phyloP scores from a whole-genome alignment of 1,140 invertebrate genomes.

The Macrosteles quadrilineatus region DNA sequence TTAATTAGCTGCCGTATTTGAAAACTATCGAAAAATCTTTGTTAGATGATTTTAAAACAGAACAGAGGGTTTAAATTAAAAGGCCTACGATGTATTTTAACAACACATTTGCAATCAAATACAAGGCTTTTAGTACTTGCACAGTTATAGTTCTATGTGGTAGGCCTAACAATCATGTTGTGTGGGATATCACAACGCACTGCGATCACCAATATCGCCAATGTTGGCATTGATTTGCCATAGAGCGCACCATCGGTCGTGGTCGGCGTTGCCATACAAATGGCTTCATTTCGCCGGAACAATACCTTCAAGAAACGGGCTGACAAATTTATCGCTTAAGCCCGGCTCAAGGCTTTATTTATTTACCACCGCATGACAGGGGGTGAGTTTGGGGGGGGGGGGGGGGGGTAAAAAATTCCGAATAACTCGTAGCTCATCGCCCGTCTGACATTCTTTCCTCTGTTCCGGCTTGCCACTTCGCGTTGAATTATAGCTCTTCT shows the following conservation, averaged over 20 bases:
- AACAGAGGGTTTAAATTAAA: too few relatives aligned
- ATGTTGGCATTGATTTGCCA: not conserved
- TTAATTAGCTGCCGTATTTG: too few relatives aligned
- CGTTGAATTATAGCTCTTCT: slow-evolving; percentile 19
- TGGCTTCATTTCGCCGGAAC: slow-evolving; percentile 21
- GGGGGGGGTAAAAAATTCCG: slow-evolving; percentile 9
- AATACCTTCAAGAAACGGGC: slow-evolving; percentile 18
- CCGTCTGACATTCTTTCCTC: not conserved
- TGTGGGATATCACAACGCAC: not conserved
- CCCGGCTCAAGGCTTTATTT: slow-evolving; percentile 10
- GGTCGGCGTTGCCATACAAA: slow-evolving; percentile 4
- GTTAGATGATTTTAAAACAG: too few relatives aligned
- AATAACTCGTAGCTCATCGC: slow-evolving; percentile 20
- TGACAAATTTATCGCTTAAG: slow-evolving; percentile 23
- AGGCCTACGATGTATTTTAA: too few relatives aligned
- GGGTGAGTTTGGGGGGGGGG: slow-evolving; percentile 16
- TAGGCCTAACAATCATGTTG: too few relatives aligned
- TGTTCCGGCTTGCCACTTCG: slow-evolving; percentile 15
- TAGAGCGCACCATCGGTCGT: not conserved
- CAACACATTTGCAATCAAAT: too few relatives aligned
- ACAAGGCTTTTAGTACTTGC: too few relatives aligned
- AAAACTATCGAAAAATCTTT: too few relatives aligned
- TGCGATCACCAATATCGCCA: not conserved
- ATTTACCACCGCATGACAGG: slow-evolving; percentile 6
- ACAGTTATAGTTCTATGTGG: too few relatives aligned